phyloP scores from a whole-genome alignment of 2,797 vertebrate species.

The Lacerta agilis region DNA sequence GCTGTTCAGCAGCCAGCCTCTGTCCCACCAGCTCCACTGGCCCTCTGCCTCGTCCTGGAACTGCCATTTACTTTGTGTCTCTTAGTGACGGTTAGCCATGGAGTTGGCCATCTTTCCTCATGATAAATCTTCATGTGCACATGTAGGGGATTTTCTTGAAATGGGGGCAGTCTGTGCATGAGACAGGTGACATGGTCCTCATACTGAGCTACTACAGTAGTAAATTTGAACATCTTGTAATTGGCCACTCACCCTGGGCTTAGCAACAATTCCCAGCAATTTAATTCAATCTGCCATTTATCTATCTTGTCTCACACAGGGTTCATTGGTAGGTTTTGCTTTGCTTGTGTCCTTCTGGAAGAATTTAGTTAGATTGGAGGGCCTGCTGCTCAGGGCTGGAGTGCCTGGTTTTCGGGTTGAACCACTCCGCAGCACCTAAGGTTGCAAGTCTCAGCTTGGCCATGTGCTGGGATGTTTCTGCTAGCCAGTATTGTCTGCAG shows the following conservation, averaged over 20 bases:
- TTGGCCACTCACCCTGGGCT: not conserved
- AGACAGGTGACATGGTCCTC: not conserved
- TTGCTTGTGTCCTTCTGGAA: not conserved
- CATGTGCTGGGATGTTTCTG: not conserved
- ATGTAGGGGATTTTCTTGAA: not conserved
- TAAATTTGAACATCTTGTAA: not conserved
- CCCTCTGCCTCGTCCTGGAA: not conserved
- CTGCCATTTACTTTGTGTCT: not conserved
- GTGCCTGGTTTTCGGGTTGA: too few species aligned
- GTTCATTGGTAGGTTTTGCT: not conserved
- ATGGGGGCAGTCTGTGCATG: not conserved
- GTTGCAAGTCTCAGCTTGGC: not conserved
- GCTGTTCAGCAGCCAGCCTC: not conserved
- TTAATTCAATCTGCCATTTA: too few species aligned
- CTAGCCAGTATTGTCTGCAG: not conserved
- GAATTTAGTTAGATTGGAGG: not conserved
- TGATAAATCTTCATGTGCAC: not conserved
- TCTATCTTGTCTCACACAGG: not conserved
- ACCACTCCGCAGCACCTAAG: not conserved
- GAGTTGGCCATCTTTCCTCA: not conserved
- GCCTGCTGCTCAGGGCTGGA: not conserved
- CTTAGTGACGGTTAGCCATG: accelerated
- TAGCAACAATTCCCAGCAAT: not conserved
- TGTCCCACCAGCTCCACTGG: not conserved
- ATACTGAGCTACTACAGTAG: not conserved